Conservation (phyloP, 2,113 vertebrate species). For the Rhinopomastus cyanomelas region DNA sequence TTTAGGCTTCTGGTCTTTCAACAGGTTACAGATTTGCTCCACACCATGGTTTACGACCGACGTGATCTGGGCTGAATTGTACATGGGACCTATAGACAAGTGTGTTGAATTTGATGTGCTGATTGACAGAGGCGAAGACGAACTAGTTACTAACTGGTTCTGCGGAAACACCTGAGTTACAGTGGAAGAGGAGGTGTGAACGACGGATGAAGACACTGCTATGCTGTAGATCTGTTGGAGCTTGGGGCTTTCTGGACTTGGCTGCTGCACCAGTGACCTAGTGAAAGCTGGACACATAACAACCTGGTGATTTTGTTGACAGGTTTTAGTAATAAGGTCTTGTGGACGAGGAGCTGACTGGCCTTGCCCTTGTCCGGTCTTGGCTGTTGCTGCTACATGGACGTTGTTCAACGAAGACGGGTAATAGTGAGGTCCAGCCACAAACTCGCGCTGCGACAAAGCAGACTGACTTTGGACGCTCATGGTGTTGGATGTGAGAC, state of each 20-base stretch:
- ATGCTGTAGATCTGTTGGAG: conserved; percentile 82
- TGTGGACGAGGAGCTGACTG: conserved; percentile 67
- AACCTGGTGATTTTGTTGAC: conserved; percentile 69
- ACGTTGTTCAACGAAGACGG: conserved; percentile 68
- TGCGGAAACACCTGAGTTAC: conserved; percentile 84
- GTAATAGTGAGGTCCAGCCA: conserved; percentile 77
- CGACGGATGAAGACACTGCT: conserved; percentile 77
- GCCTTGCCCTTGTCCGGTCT: conserved; percentile 68
- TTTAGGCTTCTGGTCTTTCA: conserved; percentile 97
- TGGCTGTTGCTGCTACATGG: conserved; percentile 66
- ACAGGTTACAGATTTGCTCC: conserved; percentile 86
- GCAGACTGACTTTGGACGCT: conserved; percentile 71
- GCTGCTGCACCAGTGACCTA: conserved; percentile 70
- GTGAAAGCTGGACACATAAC: conserved; percentile 73
- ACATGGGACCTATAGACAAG: conserved; percentile 83
- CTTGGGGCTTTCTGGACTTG: conserved; percentile 77
- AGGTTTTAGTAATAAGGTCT: conserved; percentile 54
- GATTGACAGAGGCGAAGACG: conserved; percentile 82
- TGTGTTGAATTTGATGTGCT: conserved; percentile 84
- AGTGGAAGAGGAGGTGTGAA: conserved; percentile 79
- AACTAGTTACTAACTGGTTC: conserved; percentile 85
- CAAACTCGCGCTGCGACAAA: conserved; percentile 76
- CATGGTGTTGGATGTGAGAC: conserved; percentile 69
- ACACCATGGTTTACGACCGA: conserved; percentile 84
- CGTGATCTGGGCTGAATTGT: conserved; percentile 84